Conservation (phyloP, 2,113 vertebrate species). For the Anthoscopus minutus region DNA sequence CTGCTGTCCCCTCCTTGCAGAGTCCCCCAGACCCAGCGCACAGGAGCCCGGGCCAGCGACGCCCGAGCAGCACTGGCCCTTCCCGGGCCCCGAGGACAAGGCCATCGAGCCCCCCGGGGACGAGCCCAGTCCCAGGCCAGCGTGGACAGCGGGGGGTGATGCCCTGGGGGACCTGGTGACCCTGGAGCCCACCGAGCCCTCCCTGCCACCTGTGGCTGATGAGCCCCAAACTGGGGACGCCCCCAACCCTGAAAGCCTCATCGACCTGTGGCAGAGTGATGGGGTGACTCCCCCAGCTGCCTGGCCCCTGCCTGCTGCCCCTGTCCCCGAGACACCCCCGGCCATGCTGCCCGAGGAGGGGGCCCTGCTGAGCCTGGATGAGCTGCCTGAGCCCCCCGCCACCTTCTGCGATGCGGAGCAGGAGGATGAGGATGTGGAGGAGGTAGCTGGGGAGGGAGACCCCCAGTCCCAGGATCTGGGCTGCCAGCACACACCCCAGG, state of each 20-base stretch:
- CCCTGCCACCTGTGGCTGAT: not conserved
- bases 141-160: slow-evolving; percentile 18
- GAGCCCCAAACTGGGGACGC: slow-evolving; percentile 8
- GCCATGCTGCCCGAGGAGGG: slow-evolving; percentile 35
- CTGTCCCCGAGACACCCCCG: slow-evolving; percentile 29
- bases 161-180: slow-evolving; percentile 63
- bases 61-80: slow-evolving; percentile 36
- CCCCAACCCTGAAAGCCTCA: slow-evolving; percentile 67
- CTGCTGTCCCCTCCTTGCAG: slow-evolving; percentile 24
- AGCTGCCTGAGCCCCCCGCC: slow-evolving; percentile 81
- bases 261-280: slow-evolving; percentile 84
- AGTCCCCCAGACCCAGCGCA: slow-evolving; percentile 55
- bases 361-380: slow-evolving; percentile 88
- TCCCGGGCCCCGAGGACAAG: slow-evolving; percentile 46
- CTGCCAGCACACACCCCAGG: slow-evolving; percentile 84
- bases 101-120: slow-evolving; percentile 7
- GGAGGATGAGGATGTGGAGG: slow-evolving; percentile 76
- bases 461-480: slow-evolving; percentile 75
- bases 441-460: slow-evolving; percentile 32
- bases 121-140: not conserved
- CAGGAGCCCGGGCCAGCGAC: not conserved
- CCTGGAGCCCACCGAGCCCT: slow-evolving; percentile 50
- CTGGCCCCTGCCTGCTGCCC: slow-evolving; percentile 60
- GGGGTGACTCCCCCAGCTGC: slow-evolving; percentile 1
- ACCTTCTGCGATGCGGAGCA: slow-evolving; percentile 76